Evolutionary conservation across 2,797 vertebrate species (phyloP), one percentile per base, ranked within the genome.

Genomic region (Ambastaia sidthimunki): DNA sequence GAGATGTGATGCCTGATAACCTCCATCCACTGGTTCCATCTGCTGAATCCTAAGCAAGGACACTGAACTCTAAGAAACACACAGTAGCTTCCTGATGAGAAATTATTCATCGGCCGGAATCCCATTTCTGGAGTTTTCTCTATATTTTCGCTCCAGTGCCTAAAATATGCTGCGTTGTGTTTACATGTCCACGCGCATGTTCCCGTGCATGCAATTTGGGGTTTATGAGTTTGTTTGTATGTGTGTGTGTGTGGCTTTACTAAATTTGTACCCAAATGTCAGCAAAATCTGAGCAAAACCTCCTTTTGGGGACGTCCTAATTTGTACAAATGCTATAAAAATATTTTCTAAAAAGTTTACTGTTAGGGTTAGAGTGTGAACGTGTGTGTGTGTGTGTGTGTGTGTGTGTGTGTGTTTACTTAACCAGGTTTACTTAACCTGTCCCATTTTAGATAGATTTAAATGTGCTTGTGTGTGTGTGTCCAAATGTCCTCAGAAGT

Each of bases 21-120:
- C 91, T 92, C 92, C 88, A 91, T 93, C 91, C 88, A 86, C 89
- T 89, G 90, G 89, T 93, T 93, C 92, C 92, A 93, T 94, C 93
- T 94, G 92, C 90, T 94, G 91, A 94, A 91, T 93, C 85, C 91
- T 92, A 93, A 94, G 88, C 92, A 92, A 93, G 90, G 89, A 90
- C 89, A 89, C 87, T 68, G 83, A 87, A 87, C 83, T 86, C 88
- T 85, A 80, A 89, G 89, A 91, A 85, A 87, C 87, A 89, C 85
- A 89, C 66, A 81, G 87, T 86, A 80, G 71, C 86, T 88, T 83
- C 76, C 76, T 82, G 74, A 86, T 86, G 79, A 80, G 54, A 67
- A 73, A 83, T 62, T 74, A 77, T 73, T 74, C 41, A 63, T 72
- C 5, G 23, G 66, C 48, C 21, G 18, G 67, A 80, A 55, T 65